A percentile compares a stretch with the other conserved stretches of the same genome.
Conservation (phyloP, 2,797 vertebrate species). For the Echeneis naucrates region DNA sequence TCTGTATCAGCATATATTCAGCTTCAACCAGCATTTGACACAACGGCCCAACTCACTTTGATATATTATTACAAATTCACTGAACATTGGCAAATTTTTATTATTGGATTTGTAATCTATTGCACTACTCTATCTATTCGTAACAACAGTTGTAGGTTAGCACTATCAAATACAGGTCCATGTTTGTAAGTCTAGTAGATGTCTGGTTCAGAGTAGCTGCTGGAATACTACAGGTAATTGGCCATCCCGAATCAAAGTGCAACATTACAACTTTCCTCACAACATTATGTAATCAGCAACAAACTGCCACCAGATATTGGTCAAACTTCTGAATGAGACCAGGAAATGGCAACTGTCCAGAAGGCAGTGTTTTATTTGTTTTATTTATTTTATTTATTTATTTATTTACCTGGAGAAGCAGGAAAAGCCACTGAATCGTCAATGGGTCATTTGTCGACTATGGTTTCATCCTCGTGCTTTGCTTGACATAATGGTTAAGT, state of each 20-base stretch:
- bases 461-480: conserved; percentile 6
- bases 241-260: background rate
- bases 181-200: background rate
- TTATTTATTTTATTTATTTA: background rate
- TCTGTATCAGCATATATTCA: background rate
- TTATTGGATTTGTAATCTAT: background rate
- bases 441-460: background rate
- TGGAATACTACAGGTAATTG: background rate
- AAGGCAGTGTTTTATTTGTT: background rate
- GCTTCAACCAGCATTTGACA: background rate
- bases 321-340: background rate
- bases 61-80: background rate
- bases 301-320: conserved; percentile 8
- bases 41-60: background rate
- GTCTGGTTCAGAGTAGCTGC: background rate
- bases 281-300: background rate
- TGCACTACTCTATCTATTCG: too few relatives aligned
- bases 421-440: background rate
- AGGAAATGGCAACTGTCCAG: background rate
- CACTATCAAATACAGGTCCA: background rate
- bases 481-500: background rate
- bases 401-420: background rate
- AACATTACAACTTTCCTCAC: background rate
- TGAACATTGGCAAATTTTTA: background rate
- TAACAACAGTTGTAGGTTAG: background rate